Evolutionary conservation across 2,888 invertebrate species (phyloP), one percentile per base, ranked within the genome.

Genomic region (Macropis europaea): DNA sequence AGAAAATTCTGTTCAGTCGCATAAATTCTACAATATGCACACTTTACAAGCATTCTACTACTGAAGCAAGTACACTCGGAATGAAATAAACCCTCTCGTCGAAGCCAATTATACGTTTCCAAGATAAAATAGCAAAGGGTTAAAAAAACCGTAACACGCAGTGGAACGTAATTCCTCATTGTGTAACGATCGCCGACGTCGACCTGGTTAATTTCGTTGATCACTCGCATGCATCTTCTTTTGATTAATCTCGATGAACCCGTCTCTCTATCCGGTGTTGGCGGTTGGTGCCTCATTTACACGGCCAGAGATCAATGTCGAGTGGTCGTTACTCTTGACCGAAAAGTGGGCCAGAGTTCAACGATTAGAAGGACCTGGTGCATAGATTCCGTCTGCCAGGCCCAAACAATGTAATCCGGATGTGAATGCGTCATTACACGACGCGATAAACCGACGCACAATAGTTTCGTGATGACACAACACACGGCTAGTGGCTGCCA

Each of bases 331-430:
- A 50, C 54, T 48, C 53, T 13, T 62, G 28, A 61, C 52, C 61
- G 61, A 60, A 67, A 67, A 67, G 40, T 53, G 30, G 61, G 53
- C 26, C 53, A 67, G 40, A 48, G 53, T 61, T 42, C 54, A 54
- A 48, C 38, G 47, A 62, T 54, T 34, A 43, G 32, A 2, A 34
- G 7, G 2, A 17, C 11, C 28, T 26, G n/a, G 54, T 11, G 22
- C 42, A 68, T 28, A 28, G 54, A 68, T 62, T 34, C 26, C 42
- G 38, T 48, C 38, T 40, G 40, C 30, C 15, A 9, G 4, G 19
- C 19, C 11, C 40, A 38, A 11, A 40, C 28, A 9, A 47, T 26
- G 38, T 52, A 47, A 67, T 52, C 47, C 38, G 24, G 30, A 52
- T 57, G 30, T 15, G 36, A 64, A 54, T 32, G 47, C 47, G 34